Base-by-base conservation (phyloP, 1,140 invertebrate genomes). In the Helicoverpa armigera region DNA sequence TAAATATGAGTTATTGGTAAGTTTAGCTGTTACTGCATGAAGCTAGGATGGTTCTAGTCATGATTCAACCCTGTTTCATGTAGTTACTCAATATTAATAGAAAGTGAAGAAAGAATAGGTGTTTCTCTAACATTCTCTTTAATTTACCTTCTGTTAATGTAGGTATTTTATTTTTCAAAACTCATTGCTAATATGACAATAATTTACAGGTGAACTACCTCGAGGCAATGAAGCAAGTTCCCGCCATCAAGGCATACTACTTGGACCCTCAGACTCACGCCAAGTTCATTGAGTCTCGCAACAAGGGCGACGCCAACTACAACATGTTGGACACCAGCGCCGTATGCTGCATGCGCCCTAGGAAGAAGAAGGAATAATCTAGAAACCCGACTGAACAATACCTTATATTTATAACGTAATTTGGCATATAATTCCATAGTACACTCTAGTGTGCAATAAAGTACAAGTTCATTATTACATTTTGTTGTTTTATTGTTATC, bases 201-300 rank as follows among this genome's bases (percentile, higher is more conserved):
- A 80, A 87, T 82, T 95, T 95, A 65, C 85, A 98, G 97, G 90
- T 96, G 76, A 95, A 96, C 85, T 98, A 97, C 96, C 95, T 95
- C 74, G 94, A 95, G 12, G 93, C 95, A 3, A 97, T 98, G 97
- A 96, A 96, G 75, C 95, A 97, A 87, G 97, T 97, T 83, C 89
- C 96, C 23, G 96, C 96, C 14, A 97, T 98, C 2, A 97, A 96
- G 90, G 89, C 94, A 1, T 96, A 96, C 83, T 96, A 96, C 65
- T 91, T 98, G 70, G 95, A 97, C 78, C 93, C 96, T 1, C 96
- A 97, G 78, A 95, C 96, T 12, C 97, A 98, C 89, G 96, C 96
- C 16, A 97, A 97, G 87, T 98, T 97, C 82, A 96, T 97, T n/a
- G 95, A 96, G 80, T 96, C 96, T 13, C 95, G 96, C 51, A 94